Evolutionary conservation across 2,113 vertebrate genomes (phyloP).

Genomic region (Synodontis membranacea): DNA sequence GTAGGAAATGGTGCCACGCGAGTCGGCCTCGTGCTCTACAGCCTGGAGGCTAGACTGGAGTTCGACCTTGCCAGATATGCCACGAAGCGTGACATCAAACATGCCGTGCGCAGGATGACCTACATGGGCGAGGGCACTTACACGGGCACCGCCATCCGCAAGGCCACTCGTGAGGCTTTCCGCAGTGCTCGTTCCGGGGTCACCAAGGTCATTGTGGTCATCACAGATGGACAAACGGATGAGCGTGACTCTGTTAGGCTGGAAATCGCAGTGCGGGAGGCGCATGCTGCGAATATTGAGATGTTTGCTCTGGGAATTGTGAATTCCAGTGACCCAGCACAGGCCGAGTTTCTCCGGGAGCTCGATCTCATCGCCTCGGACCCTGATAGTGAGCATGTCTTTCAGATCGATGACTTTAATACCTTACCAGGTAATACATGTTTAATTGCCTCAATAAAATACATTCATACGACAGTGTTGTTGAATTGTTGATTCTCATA

Average conservation of each 20-base stretch:
- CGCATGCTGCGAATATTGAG: conserved; percentile 85
- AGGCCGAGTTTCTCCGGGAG: conserved; percentile 80
- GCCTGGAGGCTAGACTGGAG: conserved; percentile 82
- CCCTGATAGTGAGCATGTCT: conserved; percentile 86
- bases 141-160: conserved; percentile 86
- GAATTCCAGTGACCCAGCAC: conserved; percentile 82
- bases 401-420: conserved; percentile 87
- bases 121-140: conserved; percentile 93
- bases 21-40: conserved; percentile 86
- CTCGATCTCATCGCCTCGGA: conserved; percentile 89
- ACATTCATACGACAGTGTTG: not conserved
- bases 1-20: conserved; percentile 85
- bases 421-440: conserved; percentile 78
- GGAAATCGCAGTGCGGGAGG: conserved; percentile 81
- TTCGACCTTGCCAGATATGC: conserved; percentile 80
- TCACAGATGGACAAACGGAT: conserved; percentile 87
- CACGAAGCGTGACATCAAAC: conserved; percentile 80
- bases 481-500: not conserved
- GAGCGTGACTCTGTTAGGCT: conserved; percentile 84
- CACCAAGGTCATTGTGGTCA: conserved; percentile 84
- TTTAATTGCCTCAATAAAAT: not conserved
- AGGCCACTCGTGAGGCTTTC: conserved; percentile 86
- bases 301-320: conserved; percentile 89
- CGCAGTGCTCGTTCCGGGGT: conserved; percentile 78
- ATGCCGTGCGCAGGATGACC: conserved; percentile 80